Conservation (phyloP, 2,888 invertebrate species). For the Amphiduros pacificus region DNA sequence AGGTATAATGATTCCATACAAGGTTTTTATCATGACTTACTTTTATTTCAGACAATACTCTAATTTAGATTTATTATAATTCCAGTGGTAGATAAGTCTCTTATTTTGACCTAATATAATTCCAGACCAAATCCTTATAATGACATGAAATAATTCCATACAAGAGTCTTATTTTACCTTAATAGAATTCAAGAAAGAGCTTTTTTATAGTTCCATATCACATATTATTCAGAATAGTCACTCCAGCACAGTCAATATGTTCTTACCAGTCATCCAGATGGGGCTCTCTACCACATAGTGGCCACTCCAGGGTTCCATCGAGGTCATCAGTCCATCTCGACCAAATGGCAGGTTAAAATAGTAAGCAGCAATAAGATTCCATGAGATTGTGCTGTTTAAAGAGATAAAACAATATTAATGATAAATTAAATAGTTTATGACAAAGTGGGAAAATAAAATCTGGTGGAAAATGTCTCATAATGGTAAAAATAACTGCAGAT, state of each 20-base stretch:
- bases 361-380: slow-evolving; percentile 59
- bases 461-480: neutral
- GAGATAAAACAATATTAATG: neutral
- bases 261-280: slow-evolving; percentile 57
- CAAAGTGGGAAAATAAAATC: neutral
- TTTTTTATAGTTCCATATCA: neutral
- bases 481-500: neutral
- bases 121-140: no score
- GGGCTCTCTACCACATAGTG: slow-evolving; percentile 53
- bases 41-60: no score
- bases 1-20: no score
- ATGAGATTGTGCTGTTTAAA: slow-evolving; percentile 53
- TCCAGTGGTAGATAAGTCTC: no score
- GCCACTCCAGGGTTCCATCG: slow-evolving; percentile 58
- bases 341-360: slow-evolving; percentile 51
- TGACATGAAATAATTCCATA: neutral
- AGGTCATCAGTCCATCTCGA: slow-evolving; percentile 57
- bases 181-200: neutral
- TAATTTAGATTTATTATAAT: no score
- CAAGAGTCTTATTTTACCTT: neutral
- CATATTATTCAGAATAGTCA: neutral
- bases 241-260: neutral
- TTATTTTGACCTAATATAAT: no score
- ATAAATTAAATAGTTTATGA: neutral
- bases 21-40: no score